Evolutionary conservation across 2,888 invertebrate genomes (phyloP), one percentile per base, ranked within the genome.

Genomic region (Ochropacha duplaris): DNA sequence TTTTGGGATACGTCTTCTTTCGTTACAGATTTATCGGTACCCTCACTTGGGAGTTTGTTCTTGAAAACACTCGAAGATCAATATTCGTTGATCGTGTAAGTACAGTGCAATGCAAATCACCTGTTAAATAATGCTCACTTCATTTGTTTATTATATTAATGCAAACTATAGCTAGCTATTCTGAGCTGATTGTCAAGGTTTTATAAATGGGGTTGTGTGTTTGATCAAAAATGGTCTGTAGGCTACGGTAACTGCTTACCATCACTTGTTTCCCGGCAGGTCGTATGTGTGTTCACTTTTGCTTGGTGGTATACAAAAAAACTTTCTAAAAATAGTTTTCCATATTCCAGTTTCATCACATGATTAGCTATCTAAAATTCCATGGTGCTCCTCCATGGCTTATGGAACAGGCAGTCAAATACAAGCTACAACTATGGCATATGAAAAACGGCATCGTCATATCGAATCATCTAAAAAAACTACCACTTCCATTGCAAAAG

Each of bases 381-480:
- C 83, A 79, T 34, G 83, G 80, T 4, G 88, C 90, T 0, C 85
- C 90, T 0, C 1, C 61, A 1, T 69, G 64, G 63, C 63, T 91
- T 26, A 61, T 84, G 0, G 72, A 87, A 1, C 89, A 89, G 62
- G 88, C 91, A 1, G 72, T 79, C 55, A 76, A 78, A 34, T 92
- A 91, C 71, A 92, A 89, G 54, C 64, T 80, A 22, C 76, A 84
- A 39, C 68, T 92, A 2, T 92, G 92, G 92, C 61, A 74, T 9
- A 90, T 90, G 87, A 92, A 92, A 64, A 81, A 87, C 22, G 92
- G 91, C 0, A 72, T 92, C 1, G 70, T 90, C 3, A 74, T 66
- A 1, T 85, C 88, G 0, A 39, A 75, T 1, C 81, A 87, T 56
- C 71, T 92, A 16, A 66, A 83, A 24, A 80, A 84, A 57, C 71